These are phyloP conservation scores for Lucilia cuprina DNA, from an alignment of 1,140 invertebrate species.

Conservation along the genomic window DNA sequence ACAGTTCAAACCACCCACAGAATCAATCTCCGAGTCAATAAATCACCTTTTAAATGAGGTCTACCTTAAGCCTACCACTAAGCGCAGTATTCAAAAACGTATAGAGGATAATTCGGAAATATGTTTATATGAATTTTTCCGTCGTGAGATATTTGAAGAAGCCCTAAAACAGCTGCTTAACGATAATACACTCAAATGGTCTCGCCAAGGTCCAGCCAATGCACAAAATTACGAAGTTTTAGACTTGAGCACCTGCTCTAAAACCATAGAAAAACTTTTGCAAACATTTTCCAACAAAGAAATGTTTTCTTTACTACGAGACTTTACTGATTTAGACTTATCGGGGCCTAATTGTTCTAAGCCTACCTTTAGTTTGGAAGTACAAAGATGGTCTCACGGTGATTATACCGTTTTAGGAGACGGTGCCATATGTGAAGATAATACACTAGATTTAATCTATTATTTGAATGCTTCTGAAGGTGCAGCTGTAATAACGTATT, in stretches of 20 bases:
- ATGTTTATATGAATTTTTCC: constrained; percentile 67
- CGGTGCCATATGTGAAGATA: constrained; percentile 60
- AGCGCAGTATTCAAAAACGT: constrained; percentile 65
- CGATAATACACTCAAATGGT: constrained; percentile 65
- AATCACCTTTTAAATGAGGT: constrained; percentile 63
- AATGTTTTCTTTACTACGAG: constrained; percentile 68
- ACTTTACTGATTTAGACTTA: constrained; percentile 72
- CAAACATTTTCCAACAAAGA: constrained; percentile 65
- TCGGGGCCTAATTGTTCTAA: constrained; percentile 54
- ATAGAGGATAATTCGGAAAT: constrained; percentile 69
- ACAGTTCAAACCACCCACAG: constrained; percentile 53
- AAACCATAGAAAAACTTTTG: constrained; percentile 61
- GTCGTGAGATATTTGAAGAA: constrained; percentile 62
- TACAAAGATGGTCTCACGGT: constrained; percentile 73
- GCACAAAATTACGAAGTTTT: constrained; percentile 69
- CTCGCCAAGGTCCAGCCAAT: constrained; percentile 68
- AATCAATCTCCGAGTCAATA: constrained; percentile 51
- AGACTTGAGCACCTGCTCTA: constrained; percentile 60
- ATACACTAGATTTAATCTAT: constrained; percentile 67
- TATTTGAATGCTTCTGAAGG: constrained; percentile 65
- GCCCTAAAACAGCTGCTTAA: constrained; percentile 63
- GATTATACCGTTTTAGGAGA: constrained; percentile 67
- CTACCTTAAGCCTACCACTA: constrained; percentile 64
- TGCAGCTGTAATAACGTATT: constrained; percentile 65
- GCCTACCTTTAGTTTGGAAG: constrained; percentile 66